Percentiles rank a stretch among this genome's conserved stretches.
Conservation (phyloP, 1,140 invertebrate species). For the Daktulosphaira vitifoliae region DNA sequence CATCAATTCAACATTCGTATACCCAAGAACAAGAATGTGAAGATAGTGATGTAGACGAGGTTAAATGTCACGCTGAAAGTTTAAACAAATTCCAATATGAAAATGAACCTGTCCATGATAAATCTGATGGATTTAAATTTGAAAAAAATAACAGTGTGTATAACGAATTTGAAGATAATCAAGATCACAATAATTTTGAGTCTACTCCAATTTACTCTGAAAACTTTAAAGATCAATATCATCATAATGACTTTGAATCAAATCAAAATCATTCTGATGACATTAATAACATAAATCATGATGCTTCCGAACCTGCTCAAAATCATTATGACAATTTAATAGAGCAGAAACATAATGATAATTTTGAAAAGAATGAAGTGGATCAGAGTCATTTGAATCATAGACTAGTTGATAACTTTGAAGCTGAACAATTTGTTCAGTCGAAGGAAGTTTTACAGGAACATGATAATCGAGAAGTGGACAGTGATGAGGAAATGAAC, state of each 20-base stretch:
- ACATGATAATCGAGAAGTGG: not conserved
- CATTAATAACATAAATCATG: not conserved
- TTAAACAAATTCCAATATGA: not conserved
- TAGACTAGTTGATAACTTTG: no score
- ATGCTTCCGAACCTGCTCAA: no score
- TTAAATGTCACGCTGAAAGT: not conserved
- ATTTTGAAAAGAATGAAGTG: not conserved
- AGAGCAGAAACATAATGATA: not conserved
- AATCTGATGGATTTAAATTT: not conserved
- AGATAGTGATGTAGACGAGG: not conserved
- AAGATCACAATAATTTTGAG: not conserved
- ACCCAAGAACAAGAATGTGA: not conserved
- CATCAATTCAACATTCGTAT: no score
- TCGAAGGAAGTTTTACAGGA: no score
- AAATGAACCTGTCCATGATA: no score
- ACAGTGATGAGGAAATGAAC: conserved; percentile 30
- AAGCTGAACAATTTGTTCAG: no score
- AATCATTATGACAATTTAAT: not conserved
- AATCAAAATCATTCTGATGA: not conserved
- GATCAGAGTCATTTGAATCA: no score
- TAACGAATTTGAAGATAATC: not conserved
- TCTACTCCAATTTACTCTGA: not conserved
- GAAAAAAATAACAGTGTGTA: not conserved
- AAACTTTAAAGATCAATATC: not conserved
- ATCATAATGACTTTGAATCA: not conserved